phyloP scores from a whole-genome alignment of 2,888 invertebrate species.

The Onchidella celtica region DNA sequence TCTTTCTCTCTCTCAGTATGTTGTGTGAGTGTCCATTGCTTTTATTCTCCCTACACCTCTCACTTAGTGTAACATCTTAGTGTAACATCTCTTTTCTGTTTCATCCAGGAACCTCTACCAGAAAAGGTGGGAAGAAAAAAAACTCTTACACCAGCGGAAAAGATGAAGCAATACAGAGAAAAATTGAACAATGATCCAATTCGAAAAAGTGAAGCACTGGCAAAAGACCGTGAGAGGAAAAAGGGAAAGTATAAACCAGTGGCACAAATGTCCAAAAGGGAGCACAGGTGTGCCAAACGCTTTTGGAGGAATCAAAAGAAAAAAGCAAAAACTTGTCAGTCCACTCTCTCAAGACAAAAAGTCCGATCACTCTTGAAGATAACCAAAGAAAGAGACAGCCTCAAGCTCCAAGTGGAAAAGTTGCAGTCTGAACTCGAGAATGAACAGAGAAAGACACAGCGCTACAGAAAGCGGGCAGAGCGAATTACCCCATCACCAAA shows the following conservation, averaged over 20 bases:
- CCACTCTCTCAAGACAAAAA: no score
- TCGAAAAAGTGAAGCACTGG: not conserved
- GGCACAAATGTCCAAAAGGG: not conserved
- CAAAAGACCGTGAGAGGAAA: not conserved
- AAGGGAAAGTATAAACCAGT: not conserved
- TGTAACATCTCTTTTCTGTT: not conserved
- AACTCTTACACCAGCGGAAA: not conserved
- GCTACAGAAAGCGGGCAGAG: no score
- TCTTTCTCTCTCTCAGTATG: not conserved
- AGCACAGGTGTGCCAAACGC: not conserved
- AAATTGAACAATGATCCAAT: not conserved
- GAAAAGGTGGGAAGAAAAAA: not conserved
- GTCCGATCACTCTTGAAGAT: no score
- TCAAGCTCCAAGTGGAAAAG: no score
- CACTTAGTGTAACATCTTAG: not conserved
- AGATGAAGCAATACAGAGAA: not conserved
- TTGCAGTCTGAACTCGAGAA: no score
- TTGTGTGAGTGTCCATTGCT: not conserved
- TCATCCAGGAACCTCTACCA: not conserved
- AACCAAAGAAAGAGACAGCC: no score
- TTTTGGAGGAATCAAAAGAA: not conserved
- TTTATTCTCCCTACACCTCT: not conserved
- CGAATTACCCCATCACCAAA: no score
- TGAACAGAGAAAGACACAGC: no score
- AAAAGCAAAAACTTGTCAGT: not conserved